Conservation (phyloP, 1,140 invertebrate genomes). For the Neodiprion fabricii region DNA sequence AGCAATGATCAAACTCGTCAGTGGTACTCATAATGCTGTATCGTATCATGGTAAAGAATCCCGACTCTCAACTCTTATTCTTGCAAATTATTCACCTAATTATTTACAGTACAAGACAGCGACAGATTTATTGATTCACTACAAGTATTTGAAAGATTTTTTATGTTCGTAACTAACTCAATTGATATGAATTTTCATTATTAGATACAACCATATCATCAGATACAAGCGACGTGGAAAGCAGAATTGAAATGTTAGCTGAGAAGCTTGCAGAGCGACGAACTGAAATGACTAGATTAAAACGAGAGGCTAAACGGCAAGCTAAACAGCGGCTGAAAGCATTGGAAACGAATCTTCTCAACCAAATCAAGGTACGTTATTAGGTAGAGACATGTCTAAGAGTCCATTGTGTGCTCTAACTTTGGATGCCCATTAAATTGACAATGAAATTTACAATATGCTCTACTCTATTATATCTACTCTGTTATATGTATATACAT, state of each 20-base stretch:
- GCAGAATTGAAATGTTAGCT: constrained; percentile 53
- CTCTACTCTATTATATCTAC: neutral
- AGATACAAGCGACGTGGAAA: constrained; percentile 57
- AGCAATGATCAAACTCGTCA: constrained; percentile 54
- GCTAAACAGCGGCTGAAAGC: constrained; percentile 54
- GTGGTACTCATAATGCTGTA: constrained; percentile 51
- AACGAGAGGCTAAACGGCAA: constrained; percentile 52
- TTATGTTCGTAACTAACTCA: too few species aligned
- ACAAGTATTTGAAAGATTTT: too few species aligned
- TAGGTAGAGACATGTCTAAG: neutral
- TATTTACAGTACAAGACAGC: neutral
- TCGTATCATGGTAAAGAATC: constrained; percentile 50
- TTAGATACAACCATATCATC: constrained; percentile 57
- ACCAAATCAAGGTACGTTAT: constrained; percentile 54
- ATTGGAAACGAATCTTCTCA: constrained; percentile 54
- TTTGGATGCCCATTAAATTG: neutral
- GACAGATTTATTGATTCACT: neutral
- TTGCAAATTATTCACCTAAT: neutral
- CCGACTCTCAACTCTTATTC: neutral
- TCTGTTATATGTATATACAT: neutral
- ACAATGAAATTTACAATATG: neutral
- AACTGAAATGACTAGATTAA: constrained; percentile 53
- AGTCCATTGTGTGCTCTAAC: too few species aligned
- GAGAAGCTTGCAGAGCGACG: constrained; percentile 55
- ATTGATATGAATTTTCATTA: constrained; percentile 4